A percentile compares a stretch with the other conserved stretches of the same genome.
These are phyloP conservation scores for Hirtodrosophila duncani DNA, from an alignment of 2,888 invertebrate species.

Conservation along the genomic window DNA sequence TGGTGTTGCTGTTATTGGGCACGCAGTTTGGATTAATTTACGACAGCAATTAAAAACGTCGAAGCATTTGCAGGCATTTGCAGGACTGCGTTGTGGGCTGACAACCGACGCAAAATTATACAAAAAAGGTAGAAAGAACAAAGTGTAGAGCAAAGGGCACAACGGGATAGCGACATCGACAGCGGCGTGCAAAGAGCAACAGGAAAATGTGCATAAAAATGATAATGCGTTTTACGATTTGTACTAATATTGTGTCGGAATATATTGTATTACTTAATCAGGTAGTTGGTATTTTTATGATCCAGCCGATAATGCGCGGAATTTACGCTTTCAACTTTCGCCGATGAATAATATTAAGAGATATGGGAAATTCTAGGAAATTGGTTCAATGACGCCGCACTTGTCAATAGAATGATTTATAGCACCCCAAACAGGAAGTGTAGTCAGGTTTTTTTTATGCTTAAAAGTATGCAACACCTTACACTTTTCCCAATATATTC, in stretches of 20 bases:
- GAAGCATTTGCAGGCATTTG: constrained; percentile 38
- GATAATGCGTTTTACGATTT: constrained; percentile 58
- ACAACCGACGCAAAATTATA: constrained; percentile 33
- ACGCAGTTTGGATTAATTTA: constrained; percentile 76
- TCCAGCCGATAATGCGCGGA: no score
- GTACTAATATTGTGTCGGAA: no score
- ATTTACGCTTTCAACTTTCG: no score
- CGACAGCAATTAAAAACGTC: constrained; percentile 73
- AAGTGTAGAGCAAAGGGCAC: constrained; percentile 22
- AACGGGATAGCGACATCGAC: not conserved
- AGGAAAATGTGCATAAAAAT: constrained; percentile 69
- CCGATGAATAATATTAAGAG: constrained; percentile 2
- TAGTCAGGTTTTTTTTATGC: no score
- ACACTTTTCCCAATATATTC: no score
- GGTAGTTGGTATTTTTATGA: constrained; percentile 54
- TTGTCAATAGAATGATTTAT: no score
- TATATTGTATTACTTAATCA: constrained; percentile 44
- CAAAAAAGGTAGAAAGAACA: constrained; percentile 19
- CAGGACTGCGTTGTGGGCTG: constrained; percentile 20
- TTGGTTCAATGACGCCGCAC: no score
- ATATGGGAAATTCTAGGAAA: constrained; percentile 40
- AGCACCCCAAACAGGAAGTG: no score
- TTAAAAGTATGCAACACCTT: no score
- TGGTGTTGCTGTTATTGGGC: constrained; percentile 38
- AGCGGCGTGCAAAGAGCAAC: constrained; percentile 42